Evolutionary conservation across 2,888 invertebrate genomes (phyloP).

Genomic region (Hemistola chrysoprasaria): DNA sequence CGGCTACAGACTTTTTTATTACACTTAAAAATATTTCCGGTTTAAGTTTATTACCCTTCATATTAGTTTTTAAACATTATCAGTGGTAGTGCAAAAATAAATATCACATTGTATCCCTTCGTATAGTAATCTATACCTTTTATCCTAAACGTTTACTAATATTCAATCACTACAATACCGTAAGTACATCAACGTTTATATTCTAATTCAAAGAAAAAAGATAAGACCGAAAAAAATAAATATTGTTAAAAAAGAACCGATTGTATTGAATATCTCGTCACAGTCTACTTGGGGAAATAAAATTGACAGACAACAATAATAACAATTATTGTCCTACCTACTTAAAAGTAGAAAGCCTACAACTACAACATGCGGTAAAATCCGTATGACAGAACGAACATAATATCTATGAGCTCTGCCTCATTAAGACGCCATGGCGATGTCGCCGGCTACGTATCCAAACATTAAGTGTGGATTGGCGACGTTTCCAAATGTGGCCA

Average conservation of each 20-base stretch:
- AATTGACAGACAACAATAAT: slow-evolving; percentile 9
- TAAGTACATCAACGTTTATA: slow-evolving; percentile 26
- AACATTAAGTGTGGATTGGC: too few species aligned
- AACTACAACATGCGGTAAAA: slow-evolving; percentile 11
- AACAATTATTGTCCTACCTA: slow-evolving; percentile 14
- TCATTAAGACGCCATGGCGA: too few species aligned
- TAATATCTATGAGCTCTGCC: too few species aligned
- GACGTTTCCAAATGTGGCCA: too few species aligned
- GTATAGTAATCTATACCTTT: slow-evolving; percentile 4
- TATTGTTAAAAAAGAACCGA: too few species aligned
- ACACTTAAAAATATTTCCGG: not conserved
- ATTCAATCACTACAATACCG: slow-evolving; percentile 10
- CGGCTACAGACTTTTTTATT: too few species aligned
- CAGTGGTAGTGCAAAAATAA: slow-evolving; percentile 34
- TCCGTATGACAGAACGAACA: slow-evolving; percentile 4
- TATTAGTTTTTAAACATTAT: slow-evolving; percentile 11
- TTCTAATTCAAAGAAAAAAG: slow-evolving; percentile 22
- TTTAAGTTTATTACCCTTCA: too few species aligned
- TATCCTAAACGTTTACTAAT: slow-evolving; percentile 12
- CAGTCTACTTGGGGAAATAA: slow-evolving; percentile 6
- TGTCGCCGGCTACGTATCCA: too few species aligned
- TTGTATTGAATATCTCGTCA: too few species aligned
- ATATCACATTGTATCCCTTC: slow-evolving; percentile 23
- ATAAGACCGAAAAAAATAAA: slow-evolving; percentile 5
- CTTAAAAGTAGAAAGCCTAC: slow-evolving; percentile 19